phyloP scores from a whole-genome alignment of 1,140 invertebrate genomes.

The Drosophila triauraria region DNA sequence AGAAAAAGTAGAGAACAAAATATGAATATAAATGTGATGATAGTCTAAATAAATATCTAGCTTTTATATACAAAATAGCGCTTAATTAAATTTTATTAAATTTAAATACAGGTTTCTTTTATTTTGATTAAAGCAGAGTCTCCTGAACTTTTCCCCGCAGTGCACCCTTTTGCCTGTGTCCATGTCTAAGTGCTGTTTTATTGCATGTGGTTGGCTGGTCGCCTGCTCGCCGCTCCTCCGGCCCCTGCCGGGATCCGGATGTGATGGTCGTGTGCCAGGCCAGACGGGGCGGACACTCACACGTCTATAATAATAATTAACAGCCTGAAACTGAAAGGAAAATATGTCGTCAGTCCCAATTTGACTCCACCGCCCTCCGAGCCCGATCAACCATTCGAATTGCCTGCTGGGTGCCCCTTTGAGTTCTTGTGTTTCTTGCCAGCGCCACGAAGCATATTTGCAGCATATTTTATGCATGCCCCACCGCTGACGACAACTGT shows the following conservation, averaged over 20 bases:
- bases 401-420: conserved; percentile 5
- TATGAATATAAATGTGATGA: accelerated
- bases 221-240: conserved; percentile 3
- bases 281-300: conserved; percentile 68
- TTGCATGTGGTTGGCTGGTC: conserved; percentile 71
- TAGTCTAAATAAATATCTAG: background rate
- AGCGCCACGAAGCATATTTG: conserved; percentile 60
- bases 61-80: too few relatives aligned
- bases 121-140: background rate
- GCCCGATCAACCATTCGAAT: background rate
- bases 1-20: background rate
- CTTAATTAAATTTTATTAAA: too few relatives aligned
- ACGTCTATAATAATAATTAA: conserved; percentile 84
- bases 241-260: background rate
- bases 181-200: conserved; percentile 80
- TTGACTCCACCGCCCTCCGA: background rate
- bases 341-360: conserved; percentile 57
- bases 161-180: conserved; percentile 32
- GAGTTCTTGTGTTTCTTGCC: conserved; percentile 18
- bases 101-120: too few relatives aligned
- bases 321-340: conserved; percentile 75
- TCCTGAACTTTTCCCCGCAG: conserved; percentile 7
- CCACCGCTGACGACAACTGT: conserved; percentile 52
- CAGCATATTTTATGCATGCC: conserved; percentile 80
- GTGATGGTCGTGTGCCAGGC: conserved; percentile 45